These are phyloP conservation scores for Echinarachnius parma DNA, from an alignment of 53 echinoderm and acorn worm species.

Conservation along the genomic window DNA sequence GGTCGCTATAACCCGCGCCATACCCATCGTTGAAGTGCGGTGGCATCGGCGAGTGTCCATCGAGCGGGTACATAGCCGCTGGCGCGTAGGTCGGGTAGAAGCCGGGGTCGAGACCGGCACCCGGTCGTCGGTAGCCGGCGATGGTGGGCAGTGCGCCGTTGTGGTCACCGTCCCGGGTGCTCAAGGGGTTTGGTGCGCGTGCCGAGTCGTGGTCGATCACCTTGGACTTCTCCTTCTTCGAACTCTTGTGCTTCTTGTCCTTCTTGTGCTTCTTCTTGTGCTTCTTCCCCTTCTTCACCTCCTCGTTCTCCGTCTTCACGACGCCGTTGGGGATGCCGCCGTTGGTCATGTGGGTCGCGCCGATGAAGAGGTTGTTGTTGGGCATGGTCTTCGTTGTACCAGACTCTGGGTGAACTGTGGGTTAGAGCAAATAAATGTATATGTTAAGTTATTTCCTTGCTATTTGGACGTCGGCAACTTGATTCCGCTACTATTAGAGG, in stretches of 20 bases:
- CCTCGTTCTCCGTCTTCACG: background rate
- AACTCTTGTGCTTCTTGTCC: slow-evolving; percentile 43
- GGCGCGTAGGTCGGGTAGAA: slow-evolving; percentile 36
- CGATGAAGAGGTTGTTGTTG: slow-evolving; percentile 32
- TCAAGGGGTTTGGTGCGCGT: slow-evolving; percentile 19
- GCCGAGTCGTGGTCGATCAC: slow-evolving; percentile 65
- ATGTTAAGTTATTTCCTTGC: too few relatives aligned
- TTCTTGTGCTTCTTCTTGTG: slow-evolving; percentile 54
- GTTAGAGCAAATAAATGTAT: too few relatives aligned
- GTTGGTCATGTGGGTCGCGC: slow-evolving; percentile 30
- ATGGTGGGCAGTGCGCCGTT: slow-evolving; percentile 32
- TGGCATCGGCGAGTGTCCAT: slow-evolving; percentile 29
- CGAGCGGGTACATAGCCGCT: slow-evolving; percentile 18
- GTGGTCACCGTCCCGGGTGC: slow-evolving; percentile 43
- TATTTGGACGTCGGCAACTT: too few relatives aligned
- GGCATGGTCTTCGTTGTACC: background rate
- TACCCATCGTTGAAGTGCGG: slow-evolving; percentile 34
- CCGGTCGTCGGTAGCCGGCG: slow-evolving; percentile 33
- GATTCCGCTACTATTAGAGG: too few relatives aligned
- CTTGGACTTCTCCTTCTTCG: slow-evolving; percentile 57
- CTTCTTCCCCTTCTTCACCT: slow-evolving; percentile 48
- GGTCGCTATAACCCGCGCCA: background rate
- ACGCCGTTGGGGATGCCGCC: slow-evolving; percentile 19
- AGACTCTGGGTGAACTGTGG: slow-evolving; percentile 31
- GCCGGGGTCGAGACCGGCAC: slow-evolving; percentile 24